Conservation (phyloP, 2,888 invertebrate species). For the Pocota personata region DNA sequence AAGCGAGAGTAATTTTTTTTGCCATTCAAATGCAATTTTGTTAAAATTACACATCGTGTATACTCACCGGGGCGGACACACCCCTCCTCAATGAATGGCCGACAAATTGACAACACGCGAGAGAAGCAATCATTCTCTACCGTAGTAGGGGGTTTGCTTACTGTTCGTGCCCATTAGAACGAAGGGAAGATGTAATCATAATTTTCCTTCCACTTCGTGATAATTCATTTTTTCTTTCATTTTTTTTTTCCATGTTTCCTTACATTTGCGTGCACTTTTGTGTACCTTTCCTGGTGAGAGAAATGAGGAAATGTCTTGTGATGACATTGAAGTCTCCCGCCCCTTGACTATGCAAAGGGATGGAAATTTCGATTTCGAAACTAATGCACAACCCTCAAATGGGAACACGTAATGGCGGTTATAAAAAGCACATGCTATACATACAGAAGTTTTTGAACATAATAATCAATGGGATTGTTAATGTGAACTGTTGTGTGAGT, state of each 20-base stretch:
- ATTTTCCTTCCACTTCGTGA: slow-evolving; percentile 53
- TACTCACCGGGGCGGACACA: neutral
- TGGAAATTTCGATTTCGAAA: slow-evolving; percentile 25
- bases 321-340: slow-evolving; percentile 65
- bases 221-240: slow-evolving; percentile 32
- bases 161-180: neutral
- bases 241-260: slow-evolving; percentile 9
- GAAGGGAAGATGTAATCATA: slow-evolving; percentile 48
- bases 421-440: slow-evolving; percentile 31
- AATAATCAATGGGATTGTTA: slow-evolving; percentile 49
- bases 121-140: slow-evolving; percentile 48
- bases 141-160: neutral
- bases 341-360: slow-evolving; percentile 6
- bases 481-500: slow-evolving; percentile 9
- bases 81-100: slow-evolving; percentile 46
- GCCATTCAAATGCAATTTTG: slow-evolving; percentile 71
- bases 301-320: slow-evolving; percentile 45
- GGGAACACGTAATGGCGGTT: slow-evolving; percentile 61
- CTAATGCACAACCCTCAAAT: slow-evolving; percentile 30
- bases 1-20: slow-evolving; percentile 43
- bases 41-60: slow-evolving; percentile 36
- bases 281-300: slow-evolving; percentile 5
- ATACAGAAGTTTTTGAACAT: slow-evolving; percentile 6
- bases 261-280: slow-evolving; percentile 60
- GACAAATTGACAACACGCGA: slow-evolving; percentile 73